Percentiles rank a stretch among this genome's conserved stretches.
These are phyloP conservation scores for Pogonomyrmex barbatus DNA, from an alignment of 1,140 invertebrate genomes.

Conservation along the genomic window DNA sequence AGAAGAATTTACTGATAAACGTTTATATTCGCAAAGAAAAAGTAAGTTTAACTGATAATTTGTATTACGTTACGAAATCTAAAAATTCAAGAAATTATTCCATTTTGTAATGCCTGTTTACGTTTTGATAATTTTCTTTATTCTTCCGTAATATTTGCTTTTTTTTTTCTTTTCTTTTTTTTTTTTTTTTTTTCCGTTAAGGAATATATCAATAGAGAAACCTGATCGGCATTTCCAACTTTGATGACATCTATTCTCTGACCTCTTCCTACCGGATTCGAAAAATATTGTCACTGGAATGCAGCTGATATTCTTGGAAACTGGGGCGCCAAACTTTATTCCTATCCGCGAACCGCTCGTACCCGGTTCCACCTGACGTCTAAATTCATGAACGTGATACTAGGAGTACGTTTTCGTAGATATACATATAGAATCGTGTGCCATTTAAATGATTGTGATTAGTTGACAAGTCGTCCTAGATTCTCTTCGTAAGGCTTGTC, in stretches of 20 bases:
- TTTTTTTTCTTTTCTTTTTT: not conserved
- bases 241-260: conserved; percentile 27
- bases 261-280: conserved; percentile 51
- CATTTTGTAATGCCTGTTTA: not conserved
- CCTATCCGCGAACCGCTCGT: conserved; percentile 37
- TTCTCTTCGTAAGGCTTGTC: not conserved
- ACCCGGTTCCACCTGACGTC: conserved; percentile 26
- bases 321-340: conserved; percentile 66
- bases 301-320: conserved; percentile 71
- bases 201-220: not conserved
- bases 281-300: conserved; percentile 62
- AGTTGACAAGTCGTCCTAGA: not conserved
- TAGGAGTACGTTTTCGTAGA: conserved; percentile 17
- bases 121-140: not conserved
- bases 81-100: not conserved
- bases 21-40: not conserved
- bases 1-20: not conserved
- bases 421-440: not conserved
- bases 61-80: not conserved
- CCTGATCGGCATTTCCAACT: not conserved
- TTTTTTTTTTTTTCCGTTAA: too few relatives aligned
- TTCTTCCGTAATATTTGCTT: not conserved
- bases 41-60: not conserved
- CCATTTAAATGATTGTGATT: conserved; percentile 5
- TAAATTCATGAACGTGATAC: conserved; percentile 57